A percentile compares a stretch with the other conserved stretches of the same genome.
Conservation (phyloP, 2,888 invertebrate species). For the Lumbricus terrestris region DNA sequence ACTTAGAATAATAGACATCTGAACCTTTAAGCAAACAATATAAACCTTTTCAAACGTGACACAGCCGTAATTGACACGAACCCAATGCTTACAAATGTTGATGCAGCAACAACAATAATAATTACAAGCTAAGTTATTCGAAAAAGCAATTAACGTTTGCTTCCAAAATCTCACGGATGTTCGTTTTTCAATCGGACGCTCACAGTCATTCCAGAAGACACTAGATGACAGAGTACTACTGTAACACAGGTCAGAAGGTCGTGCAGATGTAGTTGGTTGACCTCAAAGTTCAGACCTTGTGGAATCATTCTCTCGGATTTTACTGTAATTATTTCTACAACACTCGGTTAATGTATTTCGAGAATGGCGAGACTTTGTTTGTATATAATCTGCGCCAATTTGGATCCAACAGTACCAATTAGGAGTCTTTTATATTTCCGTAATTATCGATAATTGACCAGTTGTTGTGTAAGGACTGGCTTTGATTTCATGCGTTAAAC, state of each 20-base stretch:
- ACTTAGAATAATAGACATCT: neutral
- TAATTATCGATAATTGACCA: neutral
- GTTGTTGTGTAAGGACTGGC: neutral
- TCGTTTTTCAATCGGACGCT: neutral
- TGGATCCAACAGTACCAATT: neutral
- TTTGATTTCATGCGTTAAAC: neutral
- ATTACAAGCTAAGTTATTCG: neutral
- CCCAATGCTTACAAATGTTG: neutral
- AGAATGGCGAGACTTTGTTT: neutral
- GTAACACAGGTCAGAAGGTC: neutral
- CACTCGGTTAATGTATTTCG: neutral
- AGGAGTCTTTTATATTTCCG: neutral
- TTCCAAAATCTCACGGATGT: neutral
- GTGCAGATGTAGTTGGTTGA: neutral
- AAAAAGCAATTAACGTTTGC: neutral
- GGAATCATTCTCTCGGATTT: neutral
- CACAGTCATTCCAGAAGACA: neutral
- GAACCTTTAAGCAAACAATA: neutral
- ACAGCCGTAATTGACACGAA: neutral
- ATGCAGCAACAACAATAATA: neutral
- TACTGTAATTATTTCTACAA: neutral
- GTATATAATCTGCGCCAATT: neutral
- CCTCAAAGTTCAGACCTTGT: neutral
- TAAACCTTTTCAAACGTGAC: neutral
- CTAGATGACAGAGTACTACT: neutral